Base-by-base conservation (phyloP, 2,797 vertebrate species). In the Crossoptilon crossoptilon region DNA sequence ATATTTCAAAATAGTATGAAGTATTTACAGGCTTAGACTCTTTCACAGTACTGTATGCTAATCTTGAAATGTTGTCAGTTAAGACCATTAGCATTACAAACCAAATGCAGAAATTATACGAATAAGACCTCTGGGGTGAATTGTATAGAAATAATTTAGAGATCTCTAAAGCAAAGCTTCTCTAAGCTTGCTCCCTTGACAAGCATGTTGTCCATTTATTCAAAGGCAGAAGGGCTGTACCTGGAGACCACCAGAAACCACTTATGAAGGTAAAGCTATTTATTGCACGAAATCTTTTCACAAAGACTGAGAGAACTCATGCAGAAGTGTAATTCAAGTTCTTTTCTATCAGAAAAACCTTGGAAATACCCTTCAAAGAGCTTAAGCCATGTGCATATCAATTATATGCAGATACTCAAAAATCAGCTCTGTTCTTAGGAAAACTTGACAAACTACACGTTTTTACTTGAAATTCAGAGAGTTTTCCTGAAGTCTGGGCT, bases 211-310 rank as follows among this genome's bases (percentile, higher is more conserved):
- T 58, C 69, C 77, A 35, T 13, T 33, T 27, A 37, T 49, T 77
- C 31, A 27, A 70, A 81, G 39, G 19, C 21, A 41, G 33, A 55
- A 29, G 33, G 55, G 66, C 62, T 89, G 46, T 23, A 94, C 71
- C 33, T 85, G 72, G 72, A 90, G 64, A 63, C 23, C 59, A 74
- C 55, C 76, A 94, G 73, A 90, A 94, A 51, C 27, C 18, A 41
- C 55, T 56, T 37, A 46, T 0, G 44, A 75, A 93, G 26, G 51
- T 71, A 70, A 92, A 89, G 55, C 26, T 12, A 37, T 70, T 55
- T 51, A 84, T n/a, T 53, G 19, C 85, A 78, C n/a, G 84, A 80
- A 85, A 7, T 90, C 66, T 87, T 93, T 35, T 27, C 23, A 83
- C 18, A 60, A 51, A 89, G 13, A 46, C 39, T 72, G 27, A 88